Conservation (phyloP, 2,888 invertebrate genomes). For the Lasioglossum figueresi region DNA sequence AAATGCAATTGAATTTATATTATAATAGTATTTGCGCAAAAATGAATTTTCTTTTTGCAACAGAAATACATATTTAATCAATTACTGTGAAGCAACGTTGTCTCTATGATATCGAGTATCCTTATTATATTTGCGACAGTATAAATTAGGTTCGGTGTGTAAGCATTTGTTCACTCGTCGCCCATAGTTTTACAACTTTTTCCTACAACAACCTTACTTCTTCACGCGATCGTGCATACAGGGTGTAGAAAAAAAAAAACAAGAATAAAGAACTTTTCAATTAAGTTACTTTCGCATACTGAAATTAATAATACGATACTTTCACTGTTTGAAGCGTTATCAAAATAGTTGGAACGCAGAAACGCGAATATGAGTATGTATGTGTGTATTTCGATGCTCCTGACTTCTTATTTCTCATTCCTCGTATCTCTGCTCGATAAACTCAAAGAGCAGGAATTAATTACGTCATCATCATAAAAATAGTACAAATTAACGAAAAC, state of each 20-base stretch:
- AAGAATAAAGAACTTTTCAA: background rate
- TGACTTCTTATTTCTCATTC: background rate
- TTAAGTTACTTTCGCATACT: background rate
- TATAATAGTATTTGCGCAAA: too few relatives aligned
- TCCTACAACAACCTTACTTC: slow-evolving; percentile 14
- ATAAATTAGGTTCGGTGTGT: slow-evolving; percentile 24
- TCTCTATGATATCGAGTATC: too few relatives aligned
- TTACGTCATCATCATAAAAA: background rate
- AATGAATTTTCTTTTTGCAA: too few relatives aligned
- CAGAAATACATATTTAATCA: too few relatives aligned
- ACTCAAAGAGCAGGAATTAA: background rate
- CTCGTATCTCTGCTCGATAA: background rate
- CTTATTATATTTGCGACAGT: too few relatives aligned
- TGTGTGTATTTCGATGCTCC: background rate
- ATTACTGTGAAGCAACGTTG: too few relatives aligned
- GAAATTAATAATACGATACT: background rate
- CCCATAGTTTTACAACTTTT: slow-evolving; percentile 1
- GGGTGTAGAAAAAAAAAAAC: background rate
- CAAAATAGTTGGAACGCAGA: background rate
- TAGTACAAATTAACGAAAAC: background rate
- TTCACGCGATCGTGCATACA: too few relatives aligned
- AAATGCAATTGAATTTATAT: too few relatives aligned
- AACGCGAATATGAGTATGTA: background rate
- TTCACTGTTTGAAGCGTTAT: background rate
- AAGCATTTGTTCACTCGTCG: slow-evolving; percentile 21